Evolutionary conservation across 2,797 vertebrate species (phyloP), one percentile per base, ranked within the genome.

Genomic region (Phoebastria nigripes): DNA sequence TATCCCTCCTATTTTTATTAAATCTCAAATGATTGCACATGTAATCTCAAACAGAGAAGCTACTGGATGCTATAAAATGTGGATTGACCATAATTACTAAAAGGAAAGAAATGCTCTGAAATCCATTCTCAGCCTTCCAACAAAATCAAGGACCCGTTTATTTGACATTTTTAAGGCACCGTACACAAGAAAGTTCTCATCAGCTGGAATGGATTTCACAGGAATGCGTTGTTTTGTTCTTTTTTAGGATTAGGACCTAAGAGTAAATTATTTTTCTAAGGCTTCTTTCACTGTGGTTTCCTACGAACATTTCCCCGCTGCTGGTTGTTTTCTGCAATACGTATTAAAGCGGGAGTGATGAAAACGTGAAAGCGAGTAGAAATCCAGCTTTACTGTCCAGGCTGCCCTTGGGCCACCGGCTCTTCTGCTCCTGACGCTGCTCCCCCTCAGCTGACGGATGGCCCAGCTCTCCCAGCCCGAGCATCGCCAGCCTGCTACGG

Each of bases 371-470:
- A 41, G 33, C 4, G 6, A 11, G 19, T 2, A n/a, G 25, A 26
- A 41, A 25, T 1, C 37, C 52, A 0, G 1, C 21, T 4, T 3
- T 21, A 41, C 70, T 22, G 46, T 1, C 63, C 71, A 6, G 6
- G 46, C 49, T 13, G 66, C 63, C 52, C 6, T 8, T 1, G 33
- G 18, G 21, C 65, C 65, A 11, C 28, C 21, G 20, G 14, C 19
- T 39, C 46, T 5, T 20, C 31, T 1, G 37, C 61, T 16, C 39
- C 59, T 2, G 31, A 35, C 24, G 35, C 52, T 4, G 52, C 66
- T 18, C 25, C 4, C 17, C 6, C 42, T 3, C 26, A 11, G 33
- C 0, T 8, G 63, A 6, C 51, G 6, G 55, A 9, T 1, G 31
- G 12, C 4, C 58, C 47, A 6, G 3, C 31, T 8, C 28, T 4